Conservation (phyloP, 2,797 vertebrate species). For the Tapirus indicus region DNA sequence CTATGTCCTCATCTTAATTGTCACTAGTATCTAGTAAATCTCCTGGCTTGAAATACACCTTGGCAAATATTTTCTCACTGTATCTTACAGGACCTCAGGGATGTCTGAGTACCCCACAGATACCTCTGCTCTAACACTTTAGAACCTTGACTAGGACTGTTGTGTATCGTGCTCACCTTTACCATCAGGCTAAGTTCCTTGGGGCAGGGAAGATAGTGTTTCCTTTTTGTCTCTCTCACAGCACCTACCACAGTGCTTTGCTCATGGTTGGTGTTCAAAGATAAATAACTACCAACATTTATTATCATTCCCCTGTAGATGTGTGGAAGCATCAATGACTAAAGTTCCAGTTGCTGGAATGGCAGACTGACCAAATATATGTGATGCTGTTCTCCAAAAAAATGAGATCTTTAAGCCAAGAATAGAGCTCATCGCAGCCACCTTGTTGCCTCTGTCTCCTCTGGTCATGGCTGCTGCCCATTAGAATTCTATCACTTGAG, state of each 20-base stretch:
- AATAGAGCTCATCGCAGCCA: not conserved
- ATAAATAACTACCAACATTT: not conserved
- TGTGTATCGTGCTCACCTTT: not conserved
- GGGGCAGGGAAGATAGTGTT: not conserved
- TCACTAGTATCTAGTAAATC: not conserved
- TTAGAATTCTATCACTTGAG: not conserved
- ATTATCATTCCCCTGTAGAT: not conserved
- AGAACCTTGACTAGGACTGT: not conserved
- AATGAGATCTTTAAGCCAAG: not conserved
- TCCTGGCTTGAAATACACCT: not conserved
- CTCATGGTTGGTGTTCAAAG: not conserved
- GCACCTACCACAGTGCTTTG: not conserved
- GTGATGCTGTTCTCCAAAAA: not conserved
- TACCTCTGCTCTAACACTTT: too few species aligned
- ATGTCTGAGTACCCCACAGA: not conserved
- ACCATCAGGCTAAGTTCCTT: not conserved
- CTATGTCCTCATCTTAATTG: not conserved
- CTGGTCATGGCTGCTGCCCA: not conserved
- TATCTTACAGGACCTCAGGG: not conserved
- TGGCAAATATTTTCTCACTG: not conserved
- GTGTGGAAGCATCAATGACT: not conserved
- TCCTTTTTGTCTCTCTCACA: not conserved
- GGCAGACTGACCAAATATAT: not conserved
- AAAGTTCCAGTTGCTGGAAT: not conserved
- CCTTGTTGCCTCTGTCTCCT: not conserved